Evolutionary conservation across 2,797 vertebrate genomes (phyloP), one percentile per base, ranked within the genome.

Genomic region (Peromyscus aztecus): DNA sequence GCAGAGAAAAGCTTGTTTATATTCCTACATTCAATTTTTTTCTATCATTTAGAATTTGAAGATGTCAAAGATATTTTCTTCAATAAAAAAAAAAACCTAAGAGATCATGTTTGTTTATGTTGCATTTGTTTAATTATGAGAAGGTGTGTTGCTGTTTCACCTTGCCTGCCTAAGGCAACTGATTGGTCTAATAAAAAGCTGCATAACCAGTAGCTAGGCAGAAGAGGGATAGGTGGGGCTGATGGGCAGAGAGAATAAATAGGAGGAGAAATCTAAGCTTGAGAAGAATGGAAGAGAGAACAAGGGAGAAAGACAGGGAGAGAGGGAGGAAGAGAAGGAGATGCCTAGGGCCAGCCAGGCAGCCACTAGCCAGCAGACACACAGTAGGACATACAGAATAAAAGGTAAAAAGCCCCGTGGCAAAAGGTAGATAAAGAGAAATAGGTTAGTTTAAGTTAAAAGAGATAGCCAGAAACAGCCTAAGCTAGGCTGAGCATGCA

Each of bases 21-120:
- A 87, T 90, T 89, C 81, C 49, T 87, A 57, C 13, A 49, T 6
- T 75, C 78, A 94, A 89, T 94, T 65, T 91, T 67, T 67, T 83
- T 29, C 96, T 96, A 67, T 69, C 61, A 75, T 83, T 96, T 94
- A 96, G 77, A 92, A 86, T 95, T 91, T 86, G 16, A 76, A 95
- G 94, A 73, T 91, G 73, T 57, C 61, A 76, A 95, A 69, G 59
- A 77, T 17, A 77, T 90, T 97, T 90, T 77, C 29, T 78, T 82
- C 16, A 40, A 61, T 95, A 91, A 92, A 63, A 95, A 63, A 95
- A 59, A 59, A 82, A 59, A 0, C 23, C 12, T 85, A 73, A 85
- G 71, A 71, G 87, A 21, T 40, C 24, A 24, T 21, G 24, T 24
- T 40, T 40, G 37, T 11, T 73, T 73, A 73, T 73, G 37, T 37